phyloP scores from a whole-genome alignment of 1,140 invertebrate genomes.

The Danaus melanippus region DNA sequence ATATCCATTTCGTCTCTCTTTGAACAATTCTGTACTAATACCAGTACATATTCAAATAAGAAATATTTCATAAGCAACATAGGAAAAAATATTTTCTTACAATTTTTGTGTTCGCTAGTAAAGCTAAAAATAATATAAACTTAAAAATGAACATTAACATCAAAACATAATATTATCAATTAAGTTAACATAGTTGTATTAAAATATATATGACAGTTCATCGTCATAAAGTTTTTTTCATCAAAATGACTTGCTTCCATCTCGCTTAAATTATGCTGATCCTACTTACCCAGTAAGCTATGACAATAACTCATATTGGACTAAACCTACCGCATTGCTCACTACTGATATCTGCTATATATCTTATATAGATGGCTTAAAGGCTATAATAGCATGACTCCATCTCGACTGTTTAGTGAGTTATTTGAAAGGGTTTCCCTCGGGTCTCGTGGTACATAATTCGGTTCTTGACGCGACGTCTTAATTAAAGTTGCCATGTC shows the following conservation, averaged over 20 bases:
- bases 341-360: conserved; percentile 6
- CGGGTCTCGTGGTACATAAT: conserved; percentile 36
- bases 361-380: conserved; percentile 3
- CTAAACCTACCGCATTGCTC: conserved; percentile 24
- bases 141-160: too few relatives aligned
- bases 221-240: conserved; percentile 10
- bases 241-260: conserved; percentile 13
- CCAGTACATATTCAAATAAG: too few relatives aligned
- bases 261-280: conserved; percentile 31
- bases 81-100: too few relatives aligned
- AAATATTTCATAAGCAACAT: too few relatives aligned
- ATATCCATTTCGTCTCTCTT: too few relatives aligned
- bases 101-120: too few relatives aligned
- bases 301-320: conserved; percentile 38
- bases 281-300: conserved; percentile 34
- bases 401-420: conserved; percentile 10
- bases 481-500: conserved; percentile 47
- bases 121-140: too few relatives aligned
- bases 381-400: conserved; percentile 6
- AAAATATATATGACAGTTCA: conserved; percentile 10
- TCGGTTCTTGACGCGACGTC: conserved; percentile 41
- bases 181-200: neutral
- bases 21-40: too few relatives aligned
- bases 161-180: too few relatives aligned
- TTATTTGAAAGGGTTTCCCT: conserved; percentile 28